Conservation (phyloP, 1,140 invertebrate genomes). For the Maconellicoccus hirsutus region DNA sequence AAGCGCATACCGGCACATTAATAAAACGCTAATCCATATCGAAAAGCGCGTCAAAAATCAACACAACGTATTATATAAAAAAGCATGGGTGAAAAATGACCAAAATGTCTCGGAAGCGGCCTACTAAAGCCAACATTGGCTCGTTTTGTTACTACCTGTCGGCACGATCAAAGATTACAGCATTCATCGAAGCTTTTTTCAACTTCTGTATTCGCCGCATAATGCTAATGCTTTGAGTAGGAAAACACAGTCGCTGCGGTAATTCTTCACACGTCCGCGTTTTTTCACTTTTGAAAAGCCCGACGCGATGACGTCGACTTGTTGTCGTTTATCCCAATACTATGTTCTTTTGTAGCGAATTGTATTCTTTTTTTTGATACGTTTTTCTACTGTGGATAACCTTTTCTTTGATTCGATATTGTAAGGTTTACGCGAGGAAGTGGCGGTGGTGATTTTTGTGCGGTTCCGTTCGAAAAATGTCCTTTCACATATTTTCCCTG, state of each 20-base stretch:
- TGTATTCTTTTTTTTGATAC: background rate
- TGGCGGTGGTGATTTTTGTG: slow-evolving; percentile 11
- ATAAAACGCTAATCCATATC: background rate
- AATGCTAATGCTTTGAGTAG: background rate
- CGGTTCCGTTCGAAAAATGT: background rate
- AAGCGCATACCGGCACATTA: too few relatives aligned
- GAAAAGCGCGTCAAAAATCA: background rate
- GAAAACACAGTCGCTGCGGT: background rate
- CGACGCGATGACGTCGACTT: background rate
- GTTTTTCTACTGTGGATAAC: background rate
- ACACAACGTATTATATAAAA: background rate
- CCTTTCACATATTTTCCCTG: background rate
- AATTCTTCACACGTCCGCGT: background rate
- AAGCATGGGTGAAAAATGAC: background rate
- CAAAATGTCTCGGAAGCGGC: background rate
- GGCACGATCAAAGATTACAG: background rate
- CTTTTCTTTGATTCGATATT: background rate
- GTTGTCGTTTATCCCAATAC: background rate
- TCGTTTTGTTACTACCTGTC: background rate
- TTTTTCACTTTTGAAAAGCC: slow-evolving; percentile 4
- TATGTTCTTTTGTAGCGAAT: background rate
- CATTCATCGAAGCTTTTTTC: background rate
- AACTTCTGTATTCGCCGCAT: background rate
- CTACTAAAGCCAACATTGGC: background rate
- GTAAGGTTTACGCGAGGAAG: slow-evolving; percentile 1